Base-by-base conservation (phyloP, 1,140 invertebrate species). In the Papilio polyxenes region DNA sequence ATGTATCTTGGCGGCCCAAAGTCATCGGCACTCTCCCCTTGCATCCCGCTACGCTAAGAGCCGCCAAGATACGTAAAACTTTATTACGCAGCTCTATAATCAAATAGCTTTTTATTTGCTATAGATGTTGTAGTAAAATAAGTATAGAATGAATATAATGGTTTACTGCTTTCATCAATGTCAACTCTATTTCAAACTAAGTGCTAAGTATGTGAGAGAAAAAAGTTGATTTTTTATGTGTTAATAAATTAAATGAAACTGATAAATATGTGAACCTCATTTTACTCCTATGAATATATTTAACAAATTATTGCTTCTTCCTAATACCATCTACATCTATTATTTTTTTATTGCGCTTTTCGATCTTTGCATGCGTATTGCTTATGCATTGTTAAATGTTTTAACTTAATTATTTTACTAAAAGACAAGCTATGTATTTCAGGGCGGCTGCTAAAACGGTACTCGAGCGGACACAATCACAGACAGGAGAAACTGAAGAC, bases 401-500 rank as follows among this genome's bases (percentile, higher is more conserved):
- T 37, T 53, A 5, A 37, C 10, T 13, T 77, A 13, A 31, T 77
- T 1, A n/a, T 3, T 77, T 2, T 7, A 49, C 3, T 17, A 56
- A 56, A 31, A 13, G 13, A 53, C 49, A 56, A 56, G 51, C 51
- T 77, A 49, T 51, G 44, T 31, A 15, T 89, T 92, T 75, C 87
- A 95, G 94, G 92, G 80, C 88, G 37, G 89, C 91, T 11, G 90
- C 90, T 8, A 94, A 94, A 83, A 89, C 92, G 15, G 91, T 93
- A 56, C 83, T 94, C 17, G 93, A 94, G 79, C 90, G 92, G 82
- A 92, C 92, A 1, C 93, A 93, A 79, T 94, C 93, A 44, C 93
- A 94, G 83, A 89, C 92, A 10, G 92, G 92, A 4, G 93, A 94
- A 90, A 87, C 84, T 85, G 92, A 96, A 56, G 96, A 96, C 56